Evolutionary conservation across 2,797 vertebrate species (phyloP).

Genomic region (Tympanoctomys barrerae): DNA sequence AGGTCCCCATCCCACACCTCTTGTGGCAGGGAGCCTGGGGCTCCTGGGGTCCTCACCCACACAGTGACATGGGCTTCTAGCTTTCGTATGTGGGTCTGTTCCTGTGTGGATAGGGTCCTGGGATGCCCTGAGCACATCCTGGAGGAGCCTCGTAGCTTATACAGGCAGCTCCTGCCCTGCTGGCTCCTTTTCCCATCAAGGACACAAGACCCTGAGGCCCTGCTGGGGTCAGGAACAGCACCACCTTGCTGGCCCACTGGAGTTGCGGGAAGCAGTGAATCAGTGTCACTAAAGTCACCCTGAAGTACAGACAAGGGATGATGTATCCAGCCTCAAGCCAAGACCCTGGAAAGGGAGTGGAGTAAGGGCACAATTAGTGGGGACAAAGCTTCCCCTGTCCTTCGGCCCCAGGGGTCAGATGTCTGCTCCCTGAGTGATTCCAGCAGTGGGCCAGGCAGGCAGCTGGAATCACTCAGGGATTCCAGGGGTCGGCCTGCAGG

Average conservation of each 20-base stretch:
- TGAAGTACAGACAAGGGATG: background rate
- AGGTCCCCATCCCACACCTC: background rate
- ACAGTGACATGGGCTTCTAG: background rate
- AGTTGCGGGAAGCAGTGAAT: fast-evolving
- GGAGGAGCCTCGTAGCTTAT: background rate
- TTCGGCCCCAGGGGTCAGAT: fast-evolving
- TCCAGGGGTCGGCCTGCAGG: background rate
- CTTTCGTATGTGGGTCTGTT: background rate
- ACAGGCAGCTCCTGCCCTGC: background rate
- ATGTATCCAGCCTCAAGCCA: fast-evolving
- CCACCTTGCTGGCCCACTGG: fast-evolving
- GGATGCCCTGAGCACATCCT: background rate
- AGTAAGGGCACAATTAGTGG: fast-evolving
- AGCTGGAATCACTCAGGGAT: no score
- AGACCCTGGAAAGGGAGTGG: background rate
- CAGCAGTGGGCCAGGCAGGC: fast-evolving
- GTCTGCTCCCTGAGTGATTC: fast-evolving
- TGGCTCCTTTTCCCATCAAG: background rate
- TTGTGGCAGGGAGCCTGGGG: background rate
- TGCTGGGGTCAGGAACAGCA: fast-evolving
- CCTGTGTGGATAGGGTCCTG: background rate
- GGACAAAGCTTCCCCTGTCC: fast-evolving
- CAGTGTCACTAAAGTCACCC: background rate
- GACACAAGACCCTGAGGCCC: background rate
- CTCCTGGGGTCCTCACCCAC: background rate